These are phyloP conservation scores for Arion vulgaris DNA, from an alignment of 1,140 invertebrate species.

Conservation along the genomic window DNA sequence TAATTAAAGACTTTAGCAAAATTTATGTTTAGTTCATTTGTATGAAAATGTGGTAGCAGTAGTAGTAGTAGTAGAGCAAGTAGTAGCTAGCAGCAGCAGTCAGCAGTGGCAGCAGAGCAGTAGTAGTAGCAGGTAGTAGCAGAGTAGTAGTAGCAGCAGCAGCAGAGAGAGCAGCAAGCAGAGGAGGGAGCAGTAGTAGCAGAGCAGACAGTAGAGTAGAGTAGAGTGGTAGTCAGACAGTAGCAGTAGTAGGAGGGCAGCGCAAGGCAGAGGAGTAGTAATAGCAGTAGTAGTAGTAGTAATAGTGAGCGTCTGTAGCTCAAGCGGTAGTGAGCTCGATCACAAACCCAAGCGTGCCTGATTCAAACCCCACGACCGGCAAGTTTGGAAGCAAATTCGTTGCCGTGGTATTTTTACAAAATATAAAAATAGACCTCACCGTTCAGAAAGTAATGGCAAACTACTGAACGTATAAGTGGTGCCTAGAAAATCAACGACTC, in stretches of 20 bases:
- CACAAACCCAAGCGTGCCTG: no score
- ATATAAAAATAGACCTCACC: no score
- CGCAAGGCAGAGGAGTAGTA: neutral
- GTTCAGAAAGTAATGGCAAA: no score
- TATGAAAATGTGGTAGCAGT: constrained; percentile 11
- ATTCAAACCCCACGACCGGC: no score
- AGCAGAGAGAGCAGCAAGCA: neutral
- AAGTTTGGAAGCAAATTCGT: no score
- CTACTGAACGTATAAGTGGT: no score
- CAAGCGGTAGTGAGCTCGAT: no score
- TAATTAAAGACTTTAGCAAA: no score
- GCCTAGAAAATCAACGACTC: no score
- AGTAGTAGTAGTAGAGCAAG: constrained; percentile 11
- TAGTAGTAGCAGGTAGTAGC: neutral
- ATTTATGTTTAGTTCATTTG: no score
- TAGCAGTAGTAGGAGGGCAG: neutral
- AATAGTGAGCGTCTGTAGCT: no score
- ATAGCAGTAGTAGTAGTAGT: constrained; percentile 29
- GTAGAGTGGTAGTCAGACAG: constrained; percentile 29
- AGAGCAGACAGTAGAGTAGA: constrained; percentile 17
- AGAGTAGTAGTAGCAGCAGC: constrained; percentile 1
- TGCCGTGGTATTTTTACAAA: no score
- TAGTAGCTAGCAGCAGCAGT: neutral
- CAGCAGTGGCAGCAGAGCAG: constrained; percentile 23
- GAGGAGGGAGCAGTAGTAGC: constrained; percentile 21